Evolutionary conservation across 2,113 vertebrate genomes (phyloP), one percentile per base, ranked within the genome.

Genomic region (Malurus cyaneus): DNA sequence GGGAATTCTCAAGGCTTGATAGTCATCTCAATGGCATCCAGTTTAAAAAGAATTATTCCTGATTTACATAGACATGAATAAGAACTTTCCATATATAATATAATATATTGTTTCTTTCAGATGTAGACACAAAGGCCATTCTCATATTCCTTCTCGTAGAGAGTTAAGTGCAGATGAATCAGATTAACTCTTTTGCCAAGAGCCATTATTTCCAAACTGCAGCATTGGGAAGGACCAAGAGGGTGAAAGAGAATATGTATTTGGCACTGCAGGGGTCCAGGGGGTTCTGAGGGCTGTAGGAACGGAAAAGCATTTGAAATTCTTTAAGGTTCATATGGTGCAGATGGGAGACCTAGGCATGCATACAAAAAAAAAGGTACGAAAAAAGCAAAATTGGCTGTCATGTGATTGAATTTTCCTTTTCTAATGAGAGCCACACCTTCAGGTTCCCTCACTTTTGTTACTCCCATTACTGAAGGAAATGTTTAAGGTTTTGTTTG

Each of bases 1-100:
- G 76, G 82, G 88, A 86, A 93, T 96, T 95, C 91, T 96, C 91
- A 92, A 93, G 80, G 42, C 44, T 56, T 86, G 91, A 95, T 94
- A 96, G 64, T 93, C 88, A 96, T 95, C 93, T 92, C 64, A 78
- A 36, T 83, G 47, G 85, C 50, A 90, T 60, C 26, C 32, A 92
- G 71, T 92, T 91, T 96, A 90, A 92, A 86, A 76, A 71, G 66
- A 94, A 86, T 94, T 84, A 78, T 74, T 95, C 65, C 60, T 92
- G 69, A 94, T 94, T 96, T 96, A 92, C 88, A 91, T 84, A 62
- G 81, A 83, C 60, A 60, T 9, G 49, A 94, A 78, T 88, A 36
- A 86, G 34, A 24, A n/a, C 71, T 96, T 95, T 93, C 60, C 88
- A 87, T 74, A 92, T n/a, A 71, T 74, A 96, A 79, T 85, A 80